Evolutionary conservation across 2,888 invertebrate species (phyloP).

Genomic region (Drosophila falleni): DNA sequence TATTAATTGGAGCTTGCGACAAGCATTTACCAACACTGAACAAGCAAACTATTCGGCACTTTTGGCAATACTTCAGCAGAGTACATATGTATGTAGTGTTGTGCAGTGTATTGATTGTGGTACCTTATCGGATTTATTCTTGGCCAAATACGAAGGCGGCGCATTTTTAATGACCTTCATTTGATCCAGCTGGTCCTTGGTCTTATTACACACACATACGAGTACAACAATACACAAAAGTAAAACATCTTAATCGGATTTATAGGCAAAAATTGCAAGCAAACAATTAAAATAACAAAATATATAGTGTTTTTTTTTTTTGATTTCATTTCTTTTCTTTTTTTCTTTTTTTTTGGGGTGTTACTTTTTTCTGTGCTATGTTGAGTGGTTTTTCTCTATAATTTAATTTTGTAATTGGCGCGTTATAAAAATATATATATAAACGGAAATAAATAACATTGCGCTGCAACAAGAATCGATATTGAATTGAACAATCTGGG

Average conservation of each 20-base stretch:
- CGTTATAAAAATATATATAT: constrained; percentile 44
- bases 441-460: constrained; percentile 45
- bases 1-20: constrained; percentile 33
- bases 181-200: constrained; percentile 87
- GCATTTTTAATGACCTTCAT: constrained; percentile 93
- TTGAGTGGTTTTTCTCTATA: constrained; percentile 31
- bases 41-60: constrained; percentile 42
- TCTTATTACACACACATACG: constrained; percentile 87
- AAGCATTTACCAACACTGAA: constrained; percentile 72
- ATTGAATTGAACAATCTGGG: constrained; percentile 42
- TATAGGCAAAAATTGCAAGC: constrained; percentile 28
- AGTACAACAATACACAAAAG: constrained; percentile 26
- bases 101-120: constrained; percentile 3
- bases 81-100: not conserved
- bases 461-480: constrained; percentile 44
- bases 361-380: constrained; percentile 20
- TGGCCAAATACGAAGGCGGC: constrained; percentile 93
- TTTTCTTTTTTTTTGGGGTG: constrained; percentile 3
- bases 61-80: constrained; percentile 28
- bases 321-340: not conserved
- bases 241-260: constrained; percentile 28
- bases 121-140: constrained; percentile 95
- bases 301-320: constrained; percentile 8
- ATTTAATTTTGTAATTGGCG: constrained; percentile 36
- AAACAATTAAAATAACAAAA: constrained; percentile 34